phyloP scores from a whole-genome alignment of 2,113 vertebrate species.

The Cromileptes altivelis region DNA sequence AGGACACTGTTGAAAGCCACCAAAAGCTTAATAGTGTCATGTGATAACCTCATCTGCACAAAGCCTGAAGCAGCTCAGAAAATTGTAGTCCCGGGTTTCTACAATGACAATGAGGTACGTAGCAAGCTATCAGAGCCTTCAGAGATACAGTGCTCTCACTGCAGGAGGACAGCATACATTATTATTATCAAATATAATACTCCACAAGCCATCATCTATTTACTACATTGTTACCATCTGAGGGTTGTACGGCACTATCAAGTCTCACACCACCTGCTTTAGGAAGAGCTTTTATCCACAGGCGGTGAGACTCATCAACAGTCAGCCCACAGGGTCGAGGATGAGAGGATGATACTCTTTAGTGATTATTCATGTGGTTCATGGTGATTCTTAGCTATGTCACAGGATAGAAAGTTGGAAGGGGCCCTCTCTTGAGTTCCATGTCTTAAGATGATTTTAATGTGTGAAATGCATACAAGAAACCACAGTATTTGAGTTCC shows the following conservation, averaged over 20 bases:
- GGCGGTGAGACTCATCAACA: conserved; percentile 51
- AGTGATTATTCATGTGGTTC: conserved; percentile 43
- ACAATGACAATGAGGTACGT: background rate
- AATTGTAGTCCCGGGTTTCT: background rate
- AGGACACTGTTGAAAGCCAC: background rate
- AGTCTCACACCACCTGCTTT: conserved; percentile 51
- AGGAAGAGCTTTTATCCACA: conserved; percentile 40
- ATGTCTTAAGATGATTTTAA: background rate
- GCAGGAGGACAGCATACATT: background rate
- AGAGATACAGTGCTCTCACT: background rate
- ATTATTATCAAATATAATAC: conserved; percentile 31
- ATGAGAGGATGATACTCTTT: conserved; percentile 33
- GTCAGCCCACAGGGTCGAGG: conserved; percentile 50
- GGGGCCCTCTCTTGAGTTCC: background rate
- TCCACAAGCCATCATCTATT: conserved; percentile 33
- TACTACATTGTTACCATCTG: conserved; percentile 41
- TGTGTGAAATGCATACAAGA: background rate
- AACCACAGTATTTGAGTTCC: background rate
- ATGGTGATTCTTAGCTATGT: conserved; percentile 17
- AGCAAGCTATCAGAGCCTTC: background rate
- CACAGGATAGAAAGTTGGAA: conserved; percentile 1
- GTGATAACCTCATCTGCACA: background rate
- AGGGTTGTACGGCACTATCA: conserved; percentile 31
- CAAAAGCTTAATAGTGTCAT: background rate
- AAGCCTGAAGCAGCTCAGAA: background rate